These are phyloP conservation scores for Dione vanillae DNA, from an alignment of 2,888 invertebrate species.

Conservation along the genomic window DNA sequence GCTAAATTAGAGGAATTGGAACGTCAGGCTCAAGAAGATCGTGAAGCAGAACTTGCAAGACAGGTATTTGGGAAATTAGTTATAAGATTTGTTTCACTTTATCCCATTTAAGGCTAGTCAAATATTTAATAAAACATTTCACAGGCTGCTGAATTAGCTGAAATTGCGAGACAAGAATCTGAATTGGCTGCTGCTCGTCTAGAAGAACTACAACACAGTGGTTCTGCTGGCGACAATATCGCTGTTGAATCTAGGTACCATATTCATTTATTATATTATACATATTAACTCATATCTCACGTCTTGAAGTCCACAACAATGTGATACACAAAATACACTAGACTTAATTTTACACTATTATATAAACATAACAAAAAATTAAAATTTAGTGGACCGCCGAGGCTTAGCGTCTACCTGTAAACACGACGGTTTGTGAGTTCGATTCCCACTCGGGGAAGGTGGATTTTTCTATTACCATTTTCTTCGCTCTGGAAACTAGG, in stretches of 20 bases:
- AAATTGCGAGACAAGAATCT: constrained; percentile 85
- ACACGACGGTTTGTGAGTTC: too few relatives aligned
- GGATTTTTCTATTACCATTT: too few relatives aligned
- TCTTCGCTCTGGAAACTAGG: too few relatives aligned
- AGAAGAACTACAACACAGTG: constrained; percentile 80
- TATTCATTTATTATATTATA: neutral
- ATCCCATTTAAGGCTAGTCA: neutral
- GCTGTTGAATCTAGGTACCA: constrained; percentile 68
- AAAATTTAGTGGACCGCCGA: too few relatives aligned
- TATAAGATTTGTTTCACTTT: too few relatives aligned
- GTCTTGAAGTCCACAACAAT: neutral
- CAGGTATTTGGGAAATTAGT: constrained; percentile 69
- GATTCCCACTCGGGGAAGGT: too few relatives aligned
- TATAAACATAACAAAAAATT: too few relatives aligned
- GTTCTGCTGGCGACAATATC: constrained; percentile 68
- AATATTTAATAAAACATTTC: neutral
- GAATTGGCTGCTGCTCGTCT: constrained; percentile 85
- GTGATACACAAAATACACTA: too few relatives aligned
- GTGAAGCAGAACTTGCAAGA: constrained; percentile 87
- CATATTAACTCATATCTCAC: too few relatives aligned
- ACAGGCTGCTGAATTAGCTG: constrained; percentile 88
- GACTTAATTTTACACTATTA: too few relatives aligned
- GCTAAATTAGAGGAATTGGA: constrained; percentile 84
- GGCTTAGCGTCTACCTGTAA: too few relatives aligned
- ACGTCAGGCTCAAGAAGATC: constrained; percentile 85